These are phyloP conservation scores for Astropecten irregularis DNA, from an alignment of 53 echinoderm and acorn worm genomes.

Conservation along the genomic window DNA sequence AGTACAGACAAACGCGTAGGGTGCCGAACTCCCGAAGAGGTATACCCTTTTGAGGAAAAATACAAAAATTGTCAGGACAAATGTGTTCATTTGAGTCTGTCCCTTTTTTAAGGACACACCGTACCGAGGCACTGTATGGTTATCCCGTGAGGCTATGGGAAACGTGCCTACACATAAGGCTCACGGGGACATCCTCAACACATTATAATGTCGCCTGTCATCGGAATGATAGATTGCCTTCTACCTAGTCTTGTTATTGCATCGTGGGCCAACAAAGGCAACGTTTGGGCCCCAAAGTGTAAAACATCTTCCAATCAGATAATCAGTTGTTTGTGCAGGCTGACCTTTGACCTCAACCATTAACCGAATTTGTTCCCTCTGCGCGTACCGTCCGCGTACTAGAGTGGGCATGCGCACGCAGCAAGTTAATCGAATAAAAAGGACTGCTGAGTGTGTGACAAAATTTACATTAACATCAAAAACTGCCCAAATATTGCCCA, in stretches of 20 bases:
- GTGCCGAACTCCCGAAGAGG: constrained; percentile 2
- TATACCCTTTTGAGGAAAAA: constrained; percentile 13
- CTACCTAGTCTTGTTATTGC: constrained; percentile 30
- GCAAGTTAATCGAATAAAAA: too few relatives aligned
- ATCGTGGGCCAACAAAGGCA: constrained; percentile 60
- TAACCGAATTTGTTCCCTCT: constrained; percentile 37
- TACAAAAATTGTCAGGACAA: constrained; percentile 4
- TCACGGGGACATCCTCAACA: constrained; percentile 33
- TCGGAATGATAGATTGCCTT: constrained; percentile 34
- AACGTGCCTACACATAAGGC: constrained; percentile 45
- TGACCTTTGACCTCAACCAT: constrained; percentile 32
- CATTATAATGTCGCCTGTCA: constrained; percentile 18
- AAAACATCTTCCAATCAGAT: constrained; percentile 60
- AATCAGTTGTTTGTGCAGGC: constrained; percentile 32
- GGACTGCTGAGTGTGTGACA: too few relatives aligned
- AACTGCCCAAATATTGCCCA: too few relatives aligned
- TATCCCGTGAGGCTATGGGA: constrained; percentile 26
- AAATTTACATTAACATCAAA: too few relatives aligned
- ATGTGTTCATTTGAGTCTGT: constrained; percentile 1
- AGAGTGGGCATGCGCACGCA: too few relatives aligned
- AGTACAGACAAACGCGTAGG: constrained; percentile 4
- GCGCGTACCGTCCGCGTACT: too few relatives aligned
- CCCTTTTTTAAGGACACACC: background rate
- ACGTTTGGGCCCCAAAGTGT: constrained; percentile 51
- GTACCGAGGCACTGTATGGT: constrained; percentile 3